Conservation (phyloP, 2,113 vertebrate species). For the Micronycteris hirsuta region DNA sequence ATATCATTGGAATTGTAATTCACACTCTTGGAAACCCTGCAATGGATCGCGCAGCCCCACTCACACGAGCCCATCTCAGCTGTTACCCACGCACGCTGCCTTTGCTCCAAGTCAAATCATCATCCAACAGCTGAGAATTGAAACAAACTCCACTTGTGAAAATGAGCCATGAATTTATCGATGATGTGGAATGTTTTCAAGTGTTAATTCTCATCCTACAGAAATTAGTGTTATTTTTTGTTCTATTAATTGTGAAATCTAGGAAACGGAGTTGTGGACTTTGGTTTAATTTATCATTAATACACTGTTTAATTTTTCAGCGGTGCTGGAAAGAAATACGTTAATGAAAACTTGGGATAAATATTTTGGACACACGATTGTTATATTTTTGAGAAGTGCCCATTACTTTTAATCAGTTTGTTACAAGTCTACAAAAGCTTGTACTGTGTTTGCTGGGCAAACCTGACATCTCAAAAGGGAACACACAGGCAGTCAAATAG, state of each 20-base stretch:
- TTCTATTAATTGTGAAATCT: constrained; percentile 77
- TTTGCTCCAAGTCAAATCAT: constrained; percentile 88
- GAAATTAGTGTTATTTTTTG: constrained; percentile 74
- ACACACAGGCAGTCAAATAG: neutral
- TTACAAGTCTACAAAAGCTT: constrained; percentile 18
- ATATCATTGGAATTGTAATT: constrained; percentile 93
- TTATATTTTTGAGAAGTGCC: constrained; percentile 44
- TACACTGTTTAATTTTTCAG: constrained; percentile 41
- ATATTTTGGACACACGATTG: constrained; percentile 42
- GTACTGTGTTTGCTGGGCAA: neutral
- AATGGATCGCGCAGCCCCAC: constrained; percentile 84
- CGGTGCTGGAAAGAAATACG: constrained; percentile 26
- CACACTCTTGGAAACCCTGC: constrained; percentile 86
- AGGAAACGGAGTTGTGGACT: constrained; percentile 54
- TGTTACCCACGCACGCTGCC: constrained; percentile 88
- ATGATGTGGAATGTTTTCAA: constrained; percentile 80
- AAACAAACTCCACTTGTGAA: constrained; percentile 87
- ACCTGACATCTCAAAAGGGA: constrained; percentile 23
- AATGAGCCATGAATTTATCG: constrained; percentile 80
- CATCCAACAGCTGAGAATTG: constrained; percentile 85
- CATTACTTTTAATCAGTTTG: constrained; percentile 27
- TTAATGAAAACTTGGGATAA: constrained; percentile 36
- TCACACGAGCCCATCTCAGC: constrained; percentile 83
- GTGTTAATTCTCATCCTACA: constrained; percentile 77
- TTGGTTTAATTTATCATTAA: constrained; percentile 64